phyloP scores from a whole-genome alignment of 2,797 vertebrate genomes.

The Brachyalestes nurse region DNA sequence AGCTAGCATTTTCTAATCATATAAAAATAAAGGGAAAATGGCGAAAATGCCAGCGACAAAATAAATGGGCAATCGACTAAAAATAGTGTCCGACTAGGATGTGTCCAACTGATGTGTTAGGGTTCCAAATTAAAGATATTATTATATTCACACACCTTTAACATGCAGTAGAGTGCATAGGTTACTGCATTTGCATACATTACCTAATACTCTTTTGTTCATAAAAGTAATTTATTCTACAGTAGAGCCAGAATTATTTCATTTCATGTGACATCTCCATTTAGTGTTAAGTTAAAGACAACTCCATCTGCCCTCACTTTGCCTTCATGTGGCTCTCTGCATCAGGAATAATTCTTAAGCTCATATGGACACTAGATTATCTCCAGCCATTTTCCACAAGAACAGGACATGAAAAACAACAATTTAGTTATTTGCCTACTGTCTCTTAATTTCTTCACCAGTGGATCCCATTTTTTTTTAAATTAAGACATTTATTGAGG shows the following conservation, averaged over 20 bases:
- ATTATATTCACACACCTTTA: no score
- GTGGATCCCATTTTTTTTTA: conserved; percentile 57
- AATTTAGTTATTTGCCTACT: conserved; percentile 38
- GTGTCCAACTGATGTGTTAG: neutral
- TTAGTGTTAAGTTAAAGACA: conserved; percentile 6
- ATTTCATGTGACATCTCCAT: neutral
- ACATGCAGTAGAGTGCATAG: neutral
- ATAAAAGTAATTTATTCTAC: neutral
- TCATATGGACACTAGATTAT: conserved; percentile 31
- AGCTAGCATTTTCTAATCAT: no score
- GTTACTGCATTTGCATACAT: neutral
- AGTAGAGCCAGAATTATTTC: neutral
- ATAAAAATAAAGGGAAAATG: no score
- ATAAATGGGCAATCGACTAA: no score
- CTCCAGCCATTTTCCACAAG: conserved; percentile 57
- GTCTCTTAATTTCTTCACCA: conserved; percentile 52
- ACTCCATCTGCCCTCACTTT: conserved; percentile 26
- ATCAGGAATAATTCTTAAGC: conserved; percentile 37
- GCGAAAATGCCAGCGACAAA: no score
- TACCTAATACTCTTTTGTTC: neutral
- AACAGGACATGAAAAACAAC: conserved; percentile 24
- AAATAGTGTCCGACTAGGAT: no score
- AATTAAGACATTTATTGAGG: conserved; percentile 50
- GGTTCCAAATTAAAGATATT: neutral
- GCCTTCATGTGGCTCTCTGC: conserved; percentile 40